Base-by-base conservation (phyloP, 2,113 vertebrate genomes). In the Callocephalon fimbriatum region DNA sequence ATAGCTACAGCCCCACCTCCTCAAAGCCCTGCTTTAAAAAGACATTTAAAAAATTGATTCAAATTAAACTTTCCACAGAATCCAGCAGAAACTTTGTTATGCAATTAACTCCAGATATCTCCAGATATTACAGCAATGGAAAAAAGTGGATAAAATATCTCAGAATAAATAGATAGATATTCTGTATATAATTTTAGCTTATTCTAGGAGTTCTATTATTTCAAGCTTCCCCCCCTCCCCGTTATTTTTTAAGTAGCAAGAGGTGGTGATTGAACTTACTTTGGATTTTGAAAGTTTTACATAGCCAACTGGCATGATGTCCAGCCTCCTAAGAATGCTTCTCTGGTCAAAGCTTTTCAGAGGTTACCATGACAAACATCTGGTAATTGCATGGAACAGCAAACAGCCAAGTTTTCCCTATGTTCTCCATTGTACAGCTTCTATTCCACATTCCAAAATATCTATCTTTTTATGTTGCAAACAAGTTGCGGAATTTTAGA, bases 361-460 rank as follows among this genome's bases (percentile, higher is more conserved):
- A 10, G 73, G 83, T 92, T 95, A 88, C 68, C 86, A 93, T 74
- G 86, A 90, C 86, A 94, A 96, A 97, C 83, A 97, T 94, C 88
- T 97, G 92, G 88, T 79, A 96, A 86, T 71, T 93, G 68, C 89
- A 96, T 66, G 63, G 82, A 62, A 81, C 66, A 92, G 40, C 26
- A 90, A 91, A 73, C 29, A 88, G 92, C 75, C 90, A 95, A 83
- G 27, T 78, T 88, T 88, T 75, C 59, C 51, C 66, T 90, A 20
- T 82, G 78, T 88, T 96, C 63, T 93, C 45, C 53, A 68, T 75
- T 75, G 68, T 75, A 78, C 37, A 93, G 65, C 48, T 84, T 91
- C 77, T 27, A 89, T 37, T 71, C 59, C 85, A 44, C 19, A 23
- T 93, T 90, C 45, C 81, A 91, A 84, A 92, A 76, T 79, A 83